A percentile compares a stretch with the other conserved stretches of the same genome.
Evolutionary conservation across 2,888 invertebrate genomes (phyloP).

Genomic region (Schizaphis graminum): DNA sequence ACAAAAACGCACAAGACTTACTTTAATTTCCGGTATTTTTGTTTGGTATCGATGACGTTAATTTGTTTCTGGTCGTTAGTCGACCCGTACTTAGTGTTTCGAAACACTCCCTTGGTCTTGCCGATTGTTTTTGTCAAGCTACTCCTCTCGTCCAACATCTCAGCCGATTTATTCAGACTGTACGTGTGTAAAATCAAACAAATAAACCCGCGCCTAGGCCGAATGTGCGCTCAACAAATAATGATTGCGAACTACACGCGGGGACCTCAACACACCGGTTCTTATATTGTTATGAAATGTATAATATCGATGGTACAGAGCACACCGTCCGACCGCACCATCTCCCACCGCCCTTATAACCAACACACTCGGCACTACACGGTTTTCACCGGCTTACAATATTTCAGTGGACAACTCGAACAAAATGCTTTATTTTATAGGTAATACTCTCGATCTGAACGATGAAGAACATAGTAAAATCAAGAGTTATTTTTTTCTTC

Average conservation of each 20-base stretch:
- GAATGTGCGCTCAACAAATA: conserved; percentile 21
- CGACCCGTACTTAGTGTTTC: conserved; percentile 33
- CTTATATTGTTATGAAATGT: conserved; percentile 44
- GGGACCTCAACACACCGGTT: conserved; percentile 54
- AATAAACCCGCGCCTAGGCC: background rate
- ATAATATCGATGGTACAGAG: conserved; percentile 14
- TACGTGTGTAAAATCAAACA: background rate
- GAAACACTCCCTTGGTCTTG: conserved; percentile 31
- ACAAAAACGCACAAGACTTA: background rate
- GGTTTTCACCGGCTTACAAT: background rate
- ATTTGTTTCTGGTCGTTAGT: background rate
- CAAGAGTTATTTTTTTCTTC: background rate
- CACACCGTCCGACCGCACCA: background rate
- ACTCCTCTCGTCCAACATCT: conserved; percentile 58
- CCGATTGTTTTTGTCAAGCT: conserved; percentile 32
- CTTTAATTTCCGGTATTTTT: conserved; percentile 47
- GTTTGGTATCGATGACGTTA: conserved; percentile 13
- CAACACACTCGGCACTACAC: background rate
- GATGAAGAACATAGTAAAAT: background rate
- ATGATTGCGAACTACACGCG: conserved; percentile 37
- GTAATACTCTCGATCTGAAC: background rate
- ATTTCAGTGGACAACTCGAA: background rate
- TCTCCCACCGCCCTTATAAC: conserved; percentile 29
- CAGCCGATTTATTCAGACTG: background rate
- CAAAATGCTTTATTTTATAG: background rate